Evolutionary conservation across 2,797 vertebrate genomes (phyloP).

Genomic region (Moxostoma hubbsi): DNA sequence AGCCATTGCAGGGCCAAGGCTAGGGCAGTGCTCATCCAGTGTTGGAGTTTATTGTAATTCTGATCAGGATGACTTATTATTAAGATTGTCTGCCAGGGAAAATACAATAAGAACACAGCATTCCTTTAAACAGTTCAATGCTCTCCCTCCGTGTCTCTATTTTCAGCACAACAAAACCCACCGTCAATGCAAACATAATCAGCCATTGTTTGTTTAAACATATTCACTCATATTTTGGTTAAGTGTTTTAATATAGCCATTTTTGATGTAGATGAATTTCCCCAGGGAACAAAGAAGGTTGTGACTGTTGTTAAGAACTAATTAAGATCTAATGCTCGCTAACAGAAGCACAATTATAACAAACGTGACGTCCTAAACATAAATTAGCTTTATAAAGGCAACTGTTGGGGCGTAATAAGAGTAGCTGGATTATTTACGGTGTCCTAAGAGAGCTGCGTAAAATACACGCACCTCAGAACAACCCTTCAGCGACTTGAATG

Average conservation of each 20-base stretch:
- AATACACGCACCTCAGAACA: neutral
- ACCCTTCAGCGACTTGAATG: slow-evolving; percentile 2
- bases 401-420: neutral
- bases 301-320: too few relatives aligned
- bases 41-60: slow-evolving; percentile 72
- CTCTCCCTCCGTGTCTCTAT: neutral
- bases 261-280: too few relatives aligned
- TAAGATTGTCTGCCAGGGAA: slow-evolving; percentile 54
- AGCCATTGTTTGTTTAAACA: neutral
- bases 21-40: slow-evolving; percentile 1
- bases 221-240: neutral
- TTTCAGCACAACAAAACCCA: slow-evolving; percentile 16
- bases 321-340: too few relatives aligned
- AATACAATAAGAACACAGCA: slow-evolving; percentile 47
- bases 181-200: neutral
- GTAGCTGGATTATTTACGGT: neutral
- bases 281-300: too few relatives aligned
- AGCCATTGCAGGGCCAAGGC: slow-evolving; percentile 12
- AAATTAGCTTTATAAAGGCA: slow-evolving; percentile 25
- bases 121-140: slow-evolving; percentile 31
- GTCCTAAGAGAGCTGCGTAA: slow-evolving; percentile 1
- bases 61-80: slow-evolving; percentile 77
- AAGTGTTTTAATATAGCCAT: too few relatives aligned
- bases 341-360: neutral
- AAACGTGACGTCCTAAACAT: slow-evolving; percentile 37